Evolutionary conservation across 2,113 vertebrate genomes (phyloP), one percentile per base, ranked within the genome.

Genomic region (Desmodus rotundus): DNA sequence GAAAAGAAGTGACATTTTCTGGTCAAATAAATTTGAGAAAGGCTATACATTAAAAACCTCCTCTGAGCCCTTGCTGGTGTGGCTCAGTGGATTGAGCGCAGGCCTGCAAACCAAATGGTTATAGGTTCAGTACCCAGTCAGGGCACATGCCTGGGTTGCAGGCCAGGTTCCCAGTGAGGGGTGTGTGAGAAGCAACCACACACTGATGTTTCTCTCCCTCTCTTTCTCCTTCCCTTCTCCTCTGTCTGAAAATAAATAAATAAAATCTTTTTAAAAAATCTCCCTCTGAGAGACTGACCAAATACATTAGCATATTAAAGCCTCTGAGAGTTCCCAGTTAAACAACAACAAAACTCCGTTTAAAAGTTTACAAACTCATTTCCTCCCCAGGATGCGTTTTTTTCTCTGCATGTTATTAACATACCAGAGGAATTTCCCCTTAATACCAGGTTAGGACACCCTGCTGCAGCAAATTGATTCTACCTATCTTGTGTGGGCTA

Each of bases 21-120:
- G 52, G 52, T 91, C 70, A 67, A 87, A 84, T 78, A 90, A 28
- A 43, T 91, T 73, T 95, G 91, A 84, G 72, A 95, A 95, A 91
- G 45, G 14, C 38, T 65, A 24, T 33, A 87, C 41, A 68, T 67
- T 91, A 20, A 91, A 96, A 76, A n/a, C n/a, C n/a, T n/a, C n/a
- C n/a, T n/a, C n/a, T n/a, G n/a, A n/a, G n/a, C n/a, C n/a, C n/a
- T n/a, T n/a, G n/a, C n/a, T n/a, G n/a, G n/a, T n/a, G n/a, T n/a
- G n/a, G n/a, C n/a, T n/a, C n/a, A n/a, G n/a, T n/a, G n/a, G n/a
- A n/a, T n/a, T n/a, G n/a, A n/a, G n/a, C n/a, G n/a, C n/a, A n/a
- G n/a, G n/a, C n/a, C n/a, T n/a, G n/a, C n/a, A n/a, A n/a, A n/a
- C n/a, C n/a, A n/a, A n/a, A n/a, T n/a, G n/a, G n/a, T n/a, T n/a